These are phyloP conservation scores for Cremastobaeus sp. DNA, from an alignment of 2,888 invertebrate genomes.

Conservation along the genomic window DNA sequence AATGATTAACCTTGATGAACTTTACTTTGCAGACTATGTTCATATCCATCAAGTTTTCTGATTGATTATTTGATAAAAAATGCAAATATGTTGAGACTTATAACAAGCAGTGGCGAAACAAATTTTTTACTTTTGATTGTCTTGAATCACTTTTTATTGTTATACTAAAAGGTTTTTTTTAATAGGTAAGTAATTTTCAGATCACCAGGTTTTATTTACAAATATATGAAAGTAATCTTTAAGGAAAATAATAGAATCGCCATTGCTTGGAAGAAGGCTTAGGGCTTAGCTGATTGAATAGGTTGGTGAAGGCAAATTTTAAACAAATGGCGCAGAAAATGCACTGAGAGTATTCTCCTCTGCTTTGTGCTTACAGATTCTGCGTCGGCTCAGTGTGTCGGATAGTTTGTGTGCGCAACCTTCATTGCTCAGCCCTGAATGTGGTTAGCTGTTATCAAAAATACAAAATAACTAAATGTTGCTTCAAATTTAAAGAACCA, in stretches of 20 bases:
- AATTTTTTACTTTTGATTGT: not conserved
- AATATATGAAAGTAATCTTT: too few relatives aligned
- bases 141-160: constrained; percentile 12
- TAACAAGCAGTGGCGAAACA: constrained; percentile 73
- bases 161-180: constrained; percentile 25
- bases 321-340: constrained; percentile 74
- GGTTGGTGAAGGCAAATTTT: constrained; percentile 76
- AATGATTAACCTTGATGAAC: too few relatives aligned
- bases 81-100: constrained; percentile 66
- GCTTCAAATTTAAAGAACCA: constrained; percentile 28
- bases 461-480: constrained; percentile 64
- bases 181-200: constrained; percentile 60
- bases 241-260: constrained; percentile 63
- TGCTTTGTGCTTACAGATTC: constrained; percentile 79
- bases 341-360: constrained; percentile 78
- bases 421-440: constrained; percentile 77
- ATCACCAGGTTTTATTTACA: too few relatives aligned
- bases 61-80: too few relatives aligned
- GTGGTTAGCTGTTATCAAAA: constrained; percentile 75
- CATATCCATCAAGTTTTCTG: too few relatives aligned
- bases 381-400: constrained; percentile 77
- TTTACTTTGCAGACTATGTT: constrained; percentile 12
- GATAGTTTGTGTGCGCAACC: constrained; percentile 76
- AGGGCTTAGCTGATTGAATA: constrained; percentile 71
- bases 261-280: constrained; percentile 69